Conservation (phyloP, 2,797 vertebrate species). For the Pipistrellus kuhlii region DNA sequence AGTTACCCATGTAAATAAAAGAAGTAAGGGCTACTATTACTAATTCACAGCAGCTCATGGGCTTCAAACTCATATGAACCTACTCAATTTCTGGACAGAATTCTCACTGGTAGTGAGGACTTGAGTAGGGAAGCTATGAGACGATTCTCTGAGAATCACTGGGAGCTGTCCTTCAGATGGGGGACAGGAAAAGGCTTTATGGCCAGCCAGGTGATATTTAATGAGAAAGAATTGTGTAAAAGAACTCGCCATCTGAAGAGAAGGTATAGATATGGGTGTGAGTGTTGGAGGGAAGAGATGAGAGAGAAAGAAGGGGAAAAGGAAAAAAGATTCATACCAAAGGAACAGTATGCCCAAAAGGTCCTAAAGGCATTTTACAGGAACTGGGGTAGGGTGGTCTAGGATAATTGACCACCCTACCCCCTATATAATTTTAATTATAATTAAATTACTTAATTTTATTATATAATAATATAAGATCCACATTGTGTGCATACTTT, state of each 20-base stretch:
- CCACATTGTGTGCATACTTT: not conserved
- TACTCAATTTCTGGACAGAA: not conserved
- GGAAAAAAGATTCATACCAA: not conserved
- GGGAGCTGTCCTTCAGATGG: not conserved
- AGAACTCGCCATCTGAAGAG: not conserved
- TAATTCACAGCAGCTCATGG: not conserved
- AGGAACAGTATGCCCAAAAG: not conserved
- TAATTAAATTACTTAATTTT: too few relatives aligned
- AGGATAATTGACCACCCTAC: not conserved
- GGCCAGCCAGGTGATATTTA: not conserved
- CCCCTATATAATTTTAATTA: too few relatives aligned
- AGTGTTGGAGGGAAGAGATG: not conserved
- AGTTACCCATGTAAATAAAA: fast-evolving
- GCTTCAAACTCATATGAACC: not conserved
- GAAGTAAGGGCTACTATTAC: not conserved
- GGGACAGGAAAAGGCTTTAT: not conserved
- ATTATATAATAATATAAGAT: too few relatives aligned
- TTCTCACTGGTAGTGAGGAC: not conserved
- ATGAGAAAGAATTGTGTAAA: not conserved
- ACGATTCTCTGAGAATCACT: not conserved
- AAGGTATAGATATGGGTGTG: not conserved
- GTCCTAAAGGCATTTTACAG: not conserved
- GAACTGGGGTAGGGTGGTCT: not conserved
- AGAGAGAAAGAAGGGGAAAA: not conserved
- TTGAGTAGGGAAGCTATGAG: not conserved